Evolutionary conservation across 2,797 vertebrate species (phyloP).

Genomic region (Danio tinwini): DNA sequence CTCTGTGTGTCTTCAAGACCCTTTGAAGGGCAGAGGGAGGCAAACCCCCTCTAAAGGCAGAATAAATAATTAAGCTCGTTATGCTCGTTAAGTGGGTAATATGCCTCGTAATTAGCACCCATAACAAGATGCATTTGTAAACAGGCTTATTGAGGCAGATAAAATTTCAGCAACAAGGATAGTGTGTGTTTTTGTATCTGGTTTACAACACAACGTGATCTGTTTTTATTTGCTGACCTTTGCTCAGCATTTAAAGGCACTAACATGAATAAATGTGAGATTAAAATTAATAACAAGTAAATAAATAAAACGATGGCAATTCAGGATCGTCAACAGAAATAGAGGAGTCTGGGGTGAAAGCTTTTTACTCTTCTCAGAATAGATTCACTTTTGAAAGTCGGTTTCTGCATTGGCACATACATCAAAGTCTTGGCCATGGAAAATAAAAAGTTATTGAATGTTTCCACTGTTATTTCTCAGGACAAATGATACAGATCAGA

Average conservation of each 20-base stretch:
- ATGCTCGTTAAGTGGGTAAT: conserved; percentile 55
- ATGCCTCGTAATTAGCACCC: conserved; percentile 53
- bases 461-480: conserved; percentile 6
- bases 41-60: conserved; percentile 7
- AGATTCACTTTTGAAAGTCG: conserved; percentile 17
- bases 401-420: not conserved
- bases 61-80: conserved; percentile 54
- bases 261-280: not conserved
- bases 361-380: conserved; percentile 6
- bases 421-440: not conserved
- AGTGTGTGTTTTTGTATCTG: not conserved
- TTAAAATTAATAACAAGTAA: not conserved
- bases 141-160: conserved; percentile 37
- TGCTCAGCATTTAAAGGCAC: not conserved
- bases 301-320: not conserved
- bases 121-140: conserved; percentile 52
- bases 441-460: not conserved
- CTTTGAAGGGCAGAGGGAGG: conserved; percentile 36
- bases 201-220: conserved; percentile 8
- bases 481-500: conserved; percentile 2
- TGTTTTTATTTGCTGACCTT: not conserved
- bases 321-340: not conserved
- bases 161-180: conserved; percentile 5
- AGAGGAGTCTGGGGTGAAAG: not conserved
- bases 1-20: not conserved